phyloP scores from a whole-genome alignment of 2,888 invertebrate species.

The Sarcophaga caerulescens region DNA sequence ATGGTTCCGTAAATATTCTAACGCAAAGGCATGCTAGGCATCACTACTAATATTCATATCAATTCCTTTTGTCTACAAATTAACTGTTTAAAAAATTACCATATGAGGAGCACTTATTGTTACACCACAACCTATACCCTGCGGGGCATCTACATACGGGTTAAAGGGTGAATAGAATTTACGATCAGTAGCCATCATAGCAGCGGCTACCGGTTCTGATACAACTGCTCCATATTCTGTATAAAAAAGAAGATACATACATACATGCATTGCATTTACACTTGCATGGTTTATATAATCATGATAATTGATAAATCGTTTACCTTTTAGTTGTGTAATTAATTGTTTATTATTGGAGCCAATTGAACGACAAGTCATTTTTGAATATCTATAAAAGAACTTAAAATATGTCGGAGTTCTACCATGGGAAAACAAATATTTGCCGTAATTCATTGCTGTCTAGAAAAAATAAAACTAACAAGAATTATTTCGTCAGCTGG shows the following conservation, averaged over 20 bases:
- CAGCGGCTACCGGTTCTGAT: constrained; percentile 87
- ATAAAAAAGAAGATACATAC: too few species aligned
- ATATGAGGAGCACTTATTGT: constrained; percentile 98
- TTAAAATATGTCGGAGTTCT: constrained; percentile 5
- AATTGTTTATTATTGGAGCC: constrained; percentile 91
- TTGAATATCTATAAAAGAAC: constrained; percentile 25
- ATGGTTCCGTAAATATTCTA: constrained; percentile 91
- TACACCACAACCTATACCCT: constrained; percentile 95
- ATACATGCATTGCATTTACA: too few species aligned
- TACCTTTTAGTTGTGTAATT: constrained; percentile 89
- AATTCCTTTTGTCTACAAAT: constrained; percentile 32
- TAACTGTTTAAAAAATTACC: constrained; percentile 82
- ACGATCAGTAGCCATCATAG: constrained; percentile 92
- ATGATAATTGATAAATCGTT: constrained; percentile 1
- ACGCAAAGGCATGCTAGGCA: constrained; percentile 92
- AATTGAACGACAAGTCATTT: constrained; percentile 95
- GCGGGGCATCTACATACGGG: constrained; percentile 95
- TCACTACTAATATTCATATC: background rate
- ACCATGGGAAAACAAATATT: background rate
- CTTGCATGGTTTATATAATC: background rate
- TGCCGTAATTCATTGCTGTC: constrained; percentile 20
- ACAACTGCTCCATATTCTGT: constrained; percentile 91
- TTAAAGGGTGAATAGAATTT: constrained; percentile 88
- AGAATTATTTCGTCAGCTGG: background rate
- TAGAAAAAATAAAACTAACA: background rate